Conservation (phyloP, 2,797 vertebrate species). For the Caiman crocodilus region DNA sequence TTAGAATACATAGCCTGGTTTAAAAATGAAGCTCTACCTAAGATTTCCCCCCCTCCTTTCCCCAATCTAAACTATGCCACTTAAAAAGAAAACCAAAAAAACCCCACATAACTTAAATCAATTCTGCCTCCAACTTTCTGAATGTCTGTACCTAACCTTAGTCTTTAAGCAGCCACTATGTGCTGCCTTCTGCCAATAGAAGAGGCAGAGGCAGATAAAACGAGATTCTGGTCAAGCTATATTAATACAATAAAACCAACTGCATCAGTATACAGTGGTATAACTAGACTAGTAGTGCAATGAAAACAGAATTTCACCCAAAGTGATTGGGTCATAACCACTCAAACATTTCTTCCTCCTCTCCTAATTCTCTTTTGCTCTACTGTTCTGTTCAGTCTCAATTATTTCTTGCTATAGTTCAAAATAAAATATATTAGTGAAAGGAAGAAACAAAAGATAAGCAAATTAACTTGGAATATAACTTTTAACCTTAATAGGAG, state of each 20-base stretch:
- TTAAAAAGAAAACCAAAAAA: no score
- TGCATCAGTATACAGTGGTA: neutral
- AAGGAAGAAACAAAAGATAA: neutral
- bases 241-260: neutral
- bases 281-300: neutral
- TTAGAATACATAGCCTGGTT: no score
- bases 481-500: neutral
- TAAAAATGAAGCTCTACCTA: no score
- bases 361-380: neutral
- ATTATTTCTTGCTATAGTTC: neutral
- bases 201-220: rapidly evolving
- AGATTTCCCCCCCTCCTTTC: no score
- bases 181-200: neutral
- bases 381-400: neutral
- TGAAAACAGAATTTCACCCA: neutral
- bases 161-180: neutral
- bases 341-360: neutral
- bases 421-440: neutral
- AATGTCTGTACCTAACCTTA: neutral
- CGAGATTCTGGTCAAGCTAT: rapidly evolving
- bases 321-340: neutral
- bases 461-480: neutral
- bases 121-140: neutral
- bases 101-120: no score
- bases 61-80: no score